Base-by-base conservation (phyloP, 2,113 vertebrate genomes). In the Axis porcinus region DNA sequence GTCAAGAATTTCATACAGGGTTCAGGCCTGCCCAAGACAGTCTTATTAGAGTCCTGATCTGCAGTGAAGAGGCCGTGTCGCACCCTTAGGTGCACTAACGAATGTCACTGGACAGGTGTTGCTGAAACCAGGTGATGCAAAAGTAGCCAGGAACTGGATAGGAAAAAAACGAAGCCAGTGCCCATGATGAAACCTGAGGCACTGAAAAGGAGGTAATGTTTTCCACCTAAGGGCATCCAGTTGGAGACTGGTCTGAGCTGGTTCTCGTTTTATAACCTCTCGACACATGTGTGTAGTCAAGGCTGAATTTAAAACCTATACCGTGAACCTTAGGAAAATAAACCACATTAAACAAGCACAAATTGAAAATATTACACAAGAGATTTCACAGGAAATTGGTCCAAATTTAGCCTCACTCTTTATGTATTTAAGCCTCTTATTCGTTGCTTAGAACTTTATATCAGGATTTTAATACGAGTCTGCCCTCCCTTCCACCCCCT, bases 261-360 rank as follows among this genome's bases (percentile, higher is more conserved):
- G 64, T 67, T 98, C 86, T 95, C n/a, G 8, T 97, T 99, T 98
- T 98, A 98, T 97, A 98, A 98, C 98, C 91, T 97, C 96, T 91
- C 95, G 55, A 97, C 97, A 98, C 36, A 8, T 98, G 97, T 95
- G 95, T 97, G 97, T 93, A 98, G 89, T 97, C 97, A 92, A 96
- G 94, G 96, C 94, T 97, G 98, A 94, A 98, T 98, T 98, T 98
- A 97, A 98, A 97, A 98, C 85, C 93, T 97, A 91, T 98, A 98
- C 91, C 70, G 62, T 95, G 95, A 98, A 98, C 84, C 96, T 98
- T 98, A 98, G 95, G 97, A 97, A 98, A 98, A 98, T 94, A 97
- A 99, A 98, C 94, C 90, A 98, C 98, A 98, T 97, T 83, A 98
- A 99, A 98, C 55, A 97, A 98, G 92, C 79, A 97, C 93, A 98